These are phyloP conservation scores for Ailuropoda melanoleuca DNA, from an alignment of 2,113 vertebrate species.

Conservation along the genomic window DNA sequence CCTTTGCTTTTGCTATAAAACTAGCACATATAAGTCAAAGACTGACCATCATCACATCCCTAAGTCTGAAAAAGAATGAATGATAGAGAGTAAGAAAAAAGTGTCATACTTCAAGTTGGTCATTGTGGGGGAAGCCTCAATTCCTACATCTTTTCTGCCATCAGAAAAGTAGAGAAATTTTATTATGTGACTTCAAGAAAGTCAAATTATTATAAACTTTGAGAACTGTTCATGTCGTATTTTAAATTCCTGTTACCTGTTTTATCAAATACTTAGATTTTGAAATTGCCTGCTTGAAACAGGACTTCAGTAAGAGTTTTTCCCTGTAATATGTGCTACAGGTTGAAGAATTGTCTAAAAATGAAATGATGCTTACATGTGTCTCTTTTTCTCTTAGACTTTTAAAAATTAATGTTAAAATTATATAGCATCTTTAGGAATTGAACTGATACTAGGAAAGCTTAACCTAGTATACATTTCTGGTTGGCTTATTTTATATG, in stretches of 20 bases:
- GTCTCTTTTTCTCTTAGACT: neutral
- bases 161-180: neutral
- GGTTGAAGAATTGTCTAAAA: slow-evolving; percentile 40
- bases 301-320: slow-evolving; percentile 38
- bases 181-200: neutral
- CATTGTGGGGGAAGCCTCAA: neutral
- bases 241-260: slow-evolving; percentile 31
- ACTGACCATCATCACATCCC: neutral
- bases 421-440: slow-evolving; percentile 28
- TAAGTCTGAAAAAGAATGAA: neutral
- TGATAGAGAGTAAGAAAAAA: neutral
- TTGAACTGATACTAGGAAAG: neutral
- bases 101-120: neutral
- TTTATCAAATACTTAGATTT: slow-evolving; percentile 39
- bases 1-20: slow-evolving; percentile 26
- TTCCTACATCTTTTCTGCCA: neutral
- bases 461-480: neutral
- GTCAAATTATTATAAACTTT: slow-evolving; percentile 25
- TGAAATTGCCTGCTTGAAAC: neutral
- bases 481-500: neutral
- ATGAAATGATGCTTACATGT: neutral
- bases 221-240: neutral
- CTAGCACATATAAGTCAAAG: slow-evolving; percentile 6
- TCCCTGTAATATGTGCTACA: slow-evolving; percentile 17
- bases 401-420: slow-evolving; percentile 22